Evolutionary conservation across 2,888 invertebrate species (phyloP).

Genomic region (Helicoverpa assulta): DNA sequence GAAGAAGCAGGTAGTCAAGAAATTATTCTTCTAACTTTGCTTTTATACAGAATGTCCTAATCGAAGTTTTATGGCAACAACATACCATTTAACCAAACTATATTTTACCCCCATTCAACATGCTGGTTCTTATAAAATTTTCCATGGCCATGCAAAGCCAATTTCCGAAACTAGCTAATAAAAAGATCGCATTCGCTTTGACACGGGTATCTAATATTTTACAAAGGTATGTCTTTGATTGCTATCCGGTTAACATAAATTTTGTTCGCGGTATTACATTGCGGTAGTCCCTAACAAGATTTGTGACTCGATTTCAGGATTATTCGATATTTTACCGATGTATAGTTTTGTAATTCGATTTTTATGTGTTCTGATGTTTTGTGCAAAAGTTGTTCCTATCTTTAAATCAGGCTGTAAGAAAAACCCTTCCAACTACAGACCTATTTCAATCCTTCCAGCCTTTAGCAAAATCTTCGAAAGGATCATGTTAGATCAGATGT

Average conservation of each 20-base stretch:
- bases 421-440: too few relatives aligned
- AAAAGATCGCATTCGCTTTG: constrained; percentile 62
- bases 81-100: not conserved
- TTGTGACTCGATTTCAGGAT: constrained; percentile 63
- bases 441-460: too few relatives aligned
- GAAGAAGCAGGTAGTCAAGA: too few relatives aligned
- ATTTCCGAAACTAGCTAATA: constrained; percentile 64
- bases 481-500: too few relatives aligned
- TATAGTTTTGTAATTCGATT: constrained; percentile 58
- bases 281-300: constrained; percentile 65
- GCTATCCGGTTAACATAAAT: constrained; percentile 71
- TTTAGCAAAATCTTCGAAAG: too few relatives aligned
- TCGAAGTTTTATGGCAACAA: not conserved
- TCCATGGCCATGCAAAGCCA: constrained; percentile 50
- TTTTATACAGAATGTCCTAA: too few relatives aligned
- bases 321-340: constrained; percentile 58
- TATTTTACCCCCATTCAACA: not conserved
- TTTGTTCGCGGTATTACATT: constrained; percentile 61
- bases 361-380: not conserved
- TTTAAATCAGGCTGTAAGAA: too few relatives aligned
- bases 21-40: too few relatives aligned
- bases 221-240: constrained; percentile 68
- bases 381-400: too few relatives aligned
- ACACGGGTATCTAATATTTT: constrained; percentile 68
- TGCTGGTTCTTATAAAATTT: constrained; percentile 18